These are phyloP conservation scores for Drosophila athabasca DNA, from an alignment of 1,140 invertebrate species.

Conservation along the genomic window DNA sequence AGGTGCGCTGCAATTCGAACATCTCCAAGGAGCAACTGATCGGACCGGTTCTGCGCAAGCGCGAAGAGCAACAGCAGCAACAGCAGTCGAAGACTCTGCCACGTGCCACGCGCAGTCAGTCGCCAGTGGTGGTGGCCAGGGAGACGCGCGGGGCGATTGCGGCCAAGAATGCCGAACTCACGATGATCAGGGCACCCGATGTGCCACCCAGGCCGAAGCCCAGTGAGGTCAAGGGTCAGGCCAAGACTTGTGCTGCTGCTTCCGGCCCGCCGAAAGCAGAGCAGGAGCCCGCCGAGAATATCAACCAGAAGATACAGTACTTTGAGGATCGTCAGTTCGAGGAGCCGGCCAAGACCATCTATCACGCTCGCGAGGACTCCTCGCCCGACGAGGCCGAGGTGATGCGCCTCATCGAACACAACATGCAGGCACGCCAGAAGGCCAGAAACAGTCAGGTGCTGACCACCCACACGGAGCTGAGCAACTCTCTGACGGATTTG, in stretches of 20 bases:
- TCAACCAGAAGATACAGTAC: conserved; percentile 90
- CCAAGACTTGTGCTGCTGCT: not conserved
- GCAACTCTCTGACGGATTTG: conserved; percentile 89
- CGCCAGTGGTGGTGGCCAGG: conserved; percentile 85
- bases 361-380: conserved; percentile 85
- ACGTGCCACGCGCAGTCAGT: conserved; percentile 83
- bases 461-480: conserved; percentile 73
- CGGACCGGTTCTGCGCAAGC: conserved; percentile 77
- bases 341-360: conserved; percentile 84
- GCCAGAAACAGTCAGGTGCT: conserved; percentile 50
- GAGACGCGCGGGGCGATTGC: conserved; percentile 88
- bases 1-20: conserved; percentile 89
- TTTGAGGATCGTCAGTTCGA: conserved; percentile 88
- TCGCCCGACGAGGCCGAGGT: conserved; percentile 83
- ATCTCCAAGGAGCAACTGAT: conserved; percentile 83
- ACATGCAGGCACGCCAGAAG: conserved; percentile 64
- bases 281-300: conserved; percentile 59
- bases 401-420: conserved; percentile 76
- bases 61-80: conserved; percentile 68
- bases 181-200: conserved; percentile 38
- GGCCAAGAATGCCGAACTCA: conserved; percentile 84
- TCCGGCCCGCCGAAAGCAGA: conserved; percentile 15
- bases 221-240: conserved; percentile 10
- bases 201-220: conserved; percentile 70
- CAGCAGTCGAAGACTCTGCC: conserved; percentile 48